phyloP scores from a whole-genome alignment of 2,113 vertebrate species.

The Syngnathus typhle region DNA sequence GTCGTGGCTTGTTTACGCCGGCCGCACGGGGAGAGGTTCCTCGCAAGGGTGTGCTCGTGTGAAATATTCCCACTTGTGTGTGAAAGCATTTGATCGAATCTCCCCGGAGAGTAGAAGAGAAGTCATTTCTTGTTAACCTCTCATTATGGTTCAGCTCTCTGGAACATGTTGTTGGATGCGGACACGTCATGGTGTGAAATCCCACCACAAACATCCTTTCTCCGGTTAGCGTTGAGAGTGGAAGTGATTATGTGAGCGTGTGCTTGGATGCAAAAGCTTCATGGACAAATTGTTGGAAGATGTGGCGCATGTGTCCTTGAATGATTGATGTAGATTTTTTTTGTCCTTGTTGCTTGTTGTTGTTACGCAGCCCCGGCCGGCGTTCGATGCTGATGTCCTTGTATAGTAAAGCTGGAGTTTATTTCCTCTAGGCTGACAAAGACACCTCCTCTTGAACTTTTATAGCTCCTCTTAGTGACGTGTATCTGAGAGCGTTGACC shows the following conservation, averaged over 20 bases:
- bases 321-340: conserved; percentile 61
- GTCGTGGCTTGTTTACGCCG: conserved; percentile 83
- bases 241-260: conserved; percentile 18
- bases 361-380: conserved; percentile 41
- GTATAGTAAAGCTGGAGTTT: conserved; percentile 66
- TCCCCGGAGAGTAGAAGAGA: conserved; percentile 23
- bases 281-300: conserved; percentile 47
- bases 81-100: conserved; percentile 17
- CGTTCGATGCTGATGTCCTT: conserved; percentile 65
- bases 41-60: conserved; percentile 35
- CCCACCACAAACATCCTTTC: conserved; percentile 35
- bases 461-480: conserved; percentile 67
- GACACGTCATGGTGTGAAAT: conserved; percentile 32
- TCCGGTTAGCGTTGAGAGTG: conserved; percentile 25
- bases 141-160: conserved; percentile 39
- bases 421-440: conserved; percentile 67
- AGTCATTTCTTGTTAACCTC: conserved; percentile 51
- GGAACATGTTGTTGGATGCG: conserved; percentile 32
- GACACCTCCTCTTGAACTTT: conserved; percentile 74
- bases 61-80: conserved; percentile 8
- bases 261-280: conserved; percentile 29
- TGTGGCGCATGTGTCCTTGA: conserved; percentile 49
- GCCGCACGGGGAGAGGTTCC: conserved; percentile 39
- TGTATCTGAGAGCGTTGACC: conserved; percentile 70
- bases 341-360: conserved; percentile 63